Conservation (phyloP, 2,797 vertebrate genomes). For the Argentina silus region DNA sequence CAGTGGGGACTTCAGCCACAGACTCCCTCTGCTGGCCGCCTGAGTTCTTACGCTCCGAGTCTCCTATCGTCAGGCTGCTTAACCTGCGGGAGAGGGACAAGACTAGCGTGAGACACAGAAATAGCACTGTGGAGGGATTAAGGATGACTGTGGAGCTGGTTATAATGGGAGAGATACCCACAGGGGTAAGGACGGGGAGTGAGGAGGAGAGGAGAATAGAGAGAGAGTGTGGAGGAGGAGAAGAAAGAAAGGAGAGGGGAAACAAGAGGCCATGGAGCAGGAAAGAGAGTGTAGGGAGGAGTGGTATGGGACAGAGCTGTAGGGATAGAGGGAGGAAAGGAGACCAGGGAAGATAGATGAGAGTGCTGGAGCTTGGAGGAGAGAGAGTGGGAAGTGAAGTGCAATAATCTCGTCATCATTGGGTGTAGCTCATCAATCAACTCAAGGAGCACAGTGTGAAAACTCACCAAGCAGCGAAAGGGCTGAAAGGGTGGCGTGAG, state of each 20-base stretch:
- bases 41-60: constrained; percentile 76
- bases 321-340: background rate
- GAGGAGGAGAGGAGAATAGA: constrained; percentile 5
- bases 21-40: constrained; percentile 72
- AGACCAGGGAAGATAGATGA: constrained; percentile 1
- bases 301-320: background rate
- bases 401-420: background rate
- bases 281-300: background rate
- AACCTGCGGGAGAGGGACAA: constrained; percentile 65
- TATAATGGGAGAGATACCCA: background rate
- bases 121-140: background rate
- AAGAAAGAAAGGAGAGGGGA: background rate
- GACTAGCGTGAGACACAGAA: background rate
- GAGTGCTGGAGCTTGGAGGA: background rate
- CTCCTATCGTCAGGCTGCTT: constrained; percentile 80
- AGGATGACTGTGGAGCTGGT: background rate
- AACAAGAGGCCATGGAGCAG: background rate
- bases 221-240: background rate
- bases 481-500: constrained; percentile 71
- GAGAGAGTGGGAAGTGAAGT: background rate
- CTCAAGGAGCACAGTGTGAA: constrained; percentile 31
- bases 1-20: constrained; percentile 49
- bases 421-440: background rate
- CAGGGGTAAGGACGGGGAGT: background rate
- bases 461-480: constrained; percentile 83